These are phyloP conservation scores for Thaleichthys pacificus DNA, from an alignment of 2,797 vertebrate species.

Conservation along the genomic window DNA sequence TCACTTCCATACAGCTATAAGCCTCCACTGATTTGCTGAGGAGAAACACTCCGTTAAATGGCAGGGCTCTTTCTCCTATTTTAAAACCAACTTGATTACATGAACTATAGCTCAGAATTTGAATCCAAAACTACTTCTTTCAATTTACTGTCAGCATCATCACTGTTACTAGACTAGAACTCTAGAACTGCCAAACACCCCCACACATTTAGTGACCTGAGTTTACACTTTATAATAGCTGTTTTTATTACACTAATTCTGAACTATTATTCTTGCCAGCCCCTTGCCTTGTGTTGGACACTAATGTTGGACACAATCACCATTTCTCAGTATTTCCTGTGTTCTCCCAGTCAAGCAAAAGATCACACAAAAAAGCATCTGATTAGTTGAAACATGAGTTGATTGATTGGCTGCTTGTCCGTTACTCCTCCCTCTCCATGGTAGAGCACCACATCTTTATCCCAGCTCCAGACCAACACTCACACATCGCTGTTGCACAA, in stretches of 20 bases:
- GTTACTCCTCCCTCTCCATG: slow-evolving; percentile 55
- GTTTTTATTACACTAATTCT: slow-evolving; percentile 26
- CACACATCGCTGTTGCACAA: slow-evolving; percentile 51
- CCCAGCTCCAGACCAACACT: slow-evolving; percentile 55
- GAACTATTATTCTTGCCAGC: slow-evolving; percentile 25
- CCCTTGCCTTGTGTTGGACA: slow-evolving; percentile 35
- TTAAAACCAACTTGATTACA: slow-evolving; percentile 27
- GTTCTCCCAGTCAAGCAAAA: neutral
- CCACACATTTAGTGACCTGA: neutral
- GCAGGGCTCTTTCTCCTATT: slow-evolving; percentile 40
- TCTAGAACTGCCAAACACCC: neutral
- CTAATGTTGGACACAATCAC: slow-evolving; percentile 37
- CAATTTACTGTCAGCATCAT: neutral
- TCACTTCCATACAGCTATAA: slow-evolving; percentile 64
- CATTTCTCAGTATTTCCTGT: neutral
- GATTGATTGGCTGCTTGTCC: slow-evolving; percentile 67
- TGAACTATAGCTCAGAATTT: slow-evolving; percentile 18
- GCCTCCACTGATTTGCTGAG: slow-evolving; percentile 53
- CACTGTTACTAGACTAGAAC: neutral
- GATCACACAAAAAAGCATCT: slow-evolving; percentile 53
- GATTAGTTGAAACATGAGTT: slow-evolving; percentile 63
- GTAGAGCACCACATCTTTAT: slow-evolving; percentile 65
- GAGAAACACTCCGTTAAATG: slow-evolving; percentile 60
- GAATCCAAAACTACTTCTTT: slow-evolving; percentile 8
- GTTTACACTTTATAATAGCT: neutral